These are phyloP conservation scores for Parapristionchus giblindavisi DNA, from an alignment of 2,888 invertebrate species.

Conservation along the genomic window DNA sequence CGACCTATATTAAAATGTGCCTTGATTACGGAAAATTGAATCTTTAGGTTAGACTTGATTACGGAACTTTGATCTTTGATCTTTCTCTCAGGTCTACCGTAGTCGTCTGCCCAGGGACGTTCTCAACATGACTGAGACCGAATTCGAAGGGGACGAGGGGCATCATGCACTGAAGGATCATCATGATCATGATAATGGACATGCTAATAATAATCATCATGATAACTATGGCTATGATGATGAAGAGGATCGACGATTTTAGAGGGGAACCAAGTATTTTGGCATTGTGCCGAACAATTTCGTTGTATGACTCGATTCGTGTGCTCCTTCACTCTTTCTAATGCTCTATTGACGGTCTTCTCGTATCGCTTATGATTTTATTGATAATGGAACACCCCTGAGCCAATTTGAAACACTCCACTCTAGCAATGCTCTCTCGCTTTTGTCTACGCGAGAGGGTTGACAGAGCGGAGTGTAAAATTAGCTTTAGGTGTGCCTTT, in stretches of 20 bases:
- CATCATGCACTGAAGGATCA: background rate
- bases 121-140: conserved; percentile 41
- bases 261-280: background rate
- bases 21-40: background rate
- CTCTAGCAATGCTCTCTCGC: too few relatives aligned
- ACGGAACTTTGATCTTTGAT: background rate
- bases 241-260: conserved; percentile 29
- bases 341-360: too few relatives aligned
- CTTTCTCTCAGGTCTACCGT: conserved; percentile 53
- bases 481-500: too few relatives aligned
- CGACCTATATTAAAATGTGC: background rate
- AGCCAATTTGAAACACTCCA: too few relatives aligned
- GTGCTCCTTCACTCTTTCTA: too few relatives aligned
- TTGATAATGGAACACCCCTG: too few relatives aligned
- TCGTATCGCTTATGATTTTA: too few relatives aligned
- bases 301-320: too few relatives aligned
- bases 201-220: conserved; percentile 12
- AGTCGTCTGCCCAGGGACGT: conserved; percentile 51
- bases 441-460: too few relatives aligned
- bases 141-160: conserved; percentile 1
- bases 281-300: conserved; percentile 1
- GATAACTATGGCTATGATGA: conserved; percentile 29
- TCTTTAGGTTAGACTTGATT: background rate
- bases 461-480: too few relatives aligned
- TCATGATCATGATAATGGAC: background rate